Percentiles rank a stretch among this genome's conserved stretches.
Conservation (phyloP, 2,797 vertebrate genomes). For the Percopsis omiscomaycus region DNA sequence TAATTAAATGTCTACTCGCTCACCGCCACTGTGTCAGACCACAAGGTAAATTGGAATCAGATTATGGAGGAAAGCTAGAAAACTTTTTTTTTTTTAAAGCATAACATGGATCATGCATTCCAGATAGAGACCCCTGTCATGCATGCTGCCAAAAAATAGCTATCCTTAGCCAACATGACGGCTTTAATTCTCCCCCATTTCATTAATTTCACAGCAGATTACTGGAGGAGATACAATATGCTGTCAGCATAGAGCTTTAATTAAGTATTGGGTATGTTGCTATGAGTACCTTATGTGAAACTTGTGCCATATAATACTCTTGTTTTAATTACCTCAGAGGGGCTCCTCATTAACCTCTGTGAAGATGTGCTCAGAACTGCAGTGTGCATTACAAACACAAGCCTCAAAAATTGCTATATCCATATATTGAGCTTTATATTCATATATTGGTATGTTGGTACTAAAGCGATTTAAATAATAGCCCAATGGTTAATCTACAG, state of each 20-base stretch:
- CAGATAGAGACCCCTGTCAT: slow-evolving; percentile 77
- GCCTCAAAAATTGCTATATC: slow-evolving; percentile 39
- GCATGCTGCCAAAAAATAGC: slow-evolving; percentile 64
- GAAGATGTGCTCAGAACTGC: slow-evolving; percentile 73
- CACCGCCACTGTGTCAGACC: slow-evolving; percentile 71
- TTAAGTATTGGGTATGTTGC: slow-evolving; percentile 79
- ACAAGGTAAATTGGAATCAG: slow-evolving; percentile 84
- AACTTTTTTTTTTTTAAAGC: slow-evolving; percentile 69
- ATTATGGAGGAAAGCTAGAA: slow-evolving; percentile 72
- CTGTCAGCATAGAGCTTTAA: slow-evolving; percentile 79
- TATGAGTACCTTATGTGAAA: slow-evolving; percentile 74
- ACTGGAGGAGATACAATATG: slow-evolving; percentile 80
- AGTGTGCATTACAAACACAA: slow-evolving; percentile 66
- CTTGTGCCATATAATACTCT: slow-evolving; percentile 78
- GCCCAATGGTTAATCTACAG: slow-evolving; percentile 8
- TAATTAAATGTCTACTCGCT: slow-evolving; percentile 78
- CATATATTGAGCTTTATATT: slow-evolving; percentile 27
- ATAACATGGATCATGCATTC: slow-evolving; percentile 72
- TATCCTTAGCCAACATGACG: slow-evolving; percentile 72
- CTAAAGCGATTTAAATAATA: background rate
- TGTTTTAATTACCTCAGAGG: slow-evolving; percentile 80
- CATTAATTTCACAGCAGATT: slow-evolving; percentile 84
- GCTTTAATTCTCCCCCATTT: slow-evolving; percentile 75
- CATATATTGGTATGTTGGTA: slow-evolving; percentile 17
- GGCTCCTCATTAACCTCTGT: slow-evolving; percentile 75